Conservation (phyloP, 2,888 invertebrate genomes). For the Orthosia gothica region DNA sequence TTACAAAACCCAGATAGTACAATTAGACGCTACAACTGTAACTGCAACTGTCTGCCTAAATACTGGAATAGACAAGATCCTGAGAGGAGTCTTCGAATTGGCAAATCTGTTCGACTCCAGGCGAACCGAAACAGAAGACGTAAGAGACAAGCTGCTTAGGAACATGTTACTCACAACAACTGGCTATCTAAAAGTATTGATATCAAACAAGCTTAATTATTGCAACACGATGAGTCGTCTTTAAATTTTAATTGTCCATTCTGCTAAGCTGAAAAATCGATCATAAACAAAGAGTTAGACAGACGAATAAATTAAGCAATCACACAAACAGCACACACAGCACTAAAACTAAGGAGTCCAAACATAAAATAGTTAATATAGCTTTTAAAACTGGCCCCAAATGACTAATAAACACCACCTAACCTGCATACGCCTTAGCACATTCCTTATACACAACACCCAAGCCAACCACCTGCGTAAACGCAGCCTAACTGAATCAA, state of each 20-base stretch:
- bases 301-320: not conserved
- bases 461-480: constrained; percentile 72
- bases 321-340: not conserved
- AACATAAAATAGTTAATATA: constrained; percentile 13
- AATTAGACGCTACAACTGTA: not conserved
- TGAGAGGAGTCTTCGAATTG: not conserved
- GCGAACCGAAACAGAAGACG: not conserved
- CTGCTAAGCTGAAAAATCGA: not conserved
- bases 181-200: too few species aligned
- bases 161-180: too few species aligned
- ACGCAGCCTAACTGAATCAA: constrained; percentile 77
- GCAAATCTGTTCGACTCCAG: not conserved
- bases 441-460: constrained; percentile 52
- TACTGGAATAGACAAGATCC: too few species aligned
- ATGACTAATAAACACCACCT: constrained; percentile 22
- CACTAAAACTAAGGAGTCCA: not conserved
- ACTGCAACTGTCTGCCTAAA: not conserved
- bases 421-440: constrained; percentile 31
- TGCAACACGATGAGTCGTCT: not conserved
- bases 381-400: constrained; percentile 31
- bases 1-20: too few species aligned
- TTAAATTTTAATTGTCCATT: not conserved
- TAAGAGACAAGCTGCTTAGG: too few species aligned
- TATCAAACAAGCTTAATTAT: not conserved
- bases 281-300: not conserved